These are phyloP conservation scores for Apodemia mormo DNA, from an alignment of 2,888 invertebrate species.

Conservation along the genomic window DNA sequence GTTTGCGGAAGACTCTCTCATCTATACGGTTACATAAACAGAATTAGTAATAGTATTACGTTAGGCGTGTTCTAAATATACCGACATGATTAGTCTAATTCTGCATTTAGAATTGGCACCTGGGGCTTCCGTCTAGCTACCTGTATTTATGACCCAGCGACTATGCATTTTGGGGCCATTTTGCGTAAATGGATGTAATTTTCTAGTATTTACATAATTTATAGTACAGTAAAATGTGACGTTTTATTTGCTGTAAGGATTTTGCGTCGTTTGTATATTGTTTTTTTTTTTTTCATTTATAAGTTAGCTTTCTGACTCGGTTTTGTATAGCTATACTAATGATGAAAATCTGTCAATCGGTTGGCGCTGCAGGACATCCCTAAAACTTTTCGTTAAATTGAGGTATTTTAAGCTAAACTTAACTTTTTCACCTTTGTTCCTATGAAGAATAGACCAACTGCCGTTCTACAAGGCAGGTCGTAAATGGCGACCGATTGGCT, in stretches of 20 bases:
- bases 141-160: constrained; percentile 21
- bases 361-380: too few species aligned
- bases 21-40: constrained; percentile 2
- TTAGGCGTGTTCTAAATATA: constrained; percentile 21
- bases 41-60: constrained; percentile 6
- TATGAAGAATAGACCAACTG: too few species aligned
- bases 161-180: not conserved
- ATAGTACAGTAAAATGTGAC: not conserved
- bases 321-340: too few species aligned
- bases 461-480: too few species aligned
- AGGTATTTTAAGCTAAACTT: too few species aligned
- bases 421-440: too few species aligned
- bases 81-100: constrained; percentile 35
- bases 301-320: too few species aligned
- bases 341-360: too few species aligned
- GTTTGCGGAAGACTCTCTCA: not conserved
- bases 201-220: not conserved
- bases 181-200: constrained; percentile 10
- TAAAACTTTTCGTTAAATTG: too few species aligned
- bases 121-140: constrained; percentile 40
- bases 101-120: constrained; percentile 44
- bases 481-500: too few species aligned
- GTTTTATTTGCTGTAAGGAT: not conserved
- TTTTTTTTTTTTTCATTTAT: too few species aligned
- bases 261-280: too few species aligned